Conservation (phyloP, 2,888 invertebrate species). For the Dynastes maya region DNA sequence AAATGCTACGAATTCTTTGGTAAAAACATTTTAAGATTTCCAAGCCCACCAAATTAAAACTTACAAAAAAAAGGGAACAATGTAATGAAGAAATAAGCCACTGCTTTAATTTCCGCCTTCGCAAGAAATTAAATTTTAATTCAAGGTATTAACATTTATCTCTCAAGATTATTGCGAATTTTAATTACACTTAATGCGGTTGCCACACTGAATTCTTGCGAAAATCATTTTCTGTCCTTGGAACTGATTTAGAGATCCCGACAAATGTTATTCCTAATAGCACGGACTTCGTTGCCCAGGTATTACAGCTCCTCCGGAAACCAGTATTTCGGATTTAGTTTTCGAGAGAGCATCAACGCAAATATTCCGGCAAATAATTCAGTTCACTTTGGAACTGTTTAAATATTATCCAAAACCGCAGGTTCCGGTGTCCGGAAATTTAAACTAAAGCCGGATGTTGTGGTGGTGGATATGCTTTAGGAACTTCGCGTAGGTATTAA, state of each 20-base stretch:
- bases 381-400: constrained; percentile 44
- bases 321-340: constrained; percentile 27
- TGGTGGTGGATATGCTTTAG: constrained; percentile 44
- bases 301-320: constrained; percentile 13
- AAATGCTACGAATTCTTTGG: too few relatives aligned
- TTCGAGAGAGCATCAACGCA: constrained; percentile 4
- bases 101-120: not conserved
- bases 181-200: constrained; percentile 21
- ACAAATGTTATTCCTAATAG: not conserved
- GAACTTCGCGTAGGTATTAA: constrained; percentile 37
- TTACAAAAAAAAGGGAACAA: not conserved
- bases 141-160: constrained; percentile 4
- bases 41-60: too few relatives aligned
- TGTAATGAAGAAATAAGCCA: not conserved
- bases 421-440: constrained; percentile 49
- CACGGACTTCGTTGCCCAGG: not conserved
- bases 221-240: constrained; percentile 19
- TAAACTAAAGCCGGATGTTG: constrained; percentile 48
- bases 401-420: constrained; percentile 50
- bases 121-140: constrained; percentile 17
- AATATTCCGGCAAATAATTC: constrained; percentile 41
- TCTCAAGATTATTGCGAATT: constrained; percentile 27
- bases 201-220: not conserved
- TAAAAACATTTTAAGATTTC: too few relatives aligned
- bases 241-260: not conserved